Evolutionary conservation across 2,113 vertebrate genomes (phyloP).

Genomic region (Oceanites oceanicus): DNA sequence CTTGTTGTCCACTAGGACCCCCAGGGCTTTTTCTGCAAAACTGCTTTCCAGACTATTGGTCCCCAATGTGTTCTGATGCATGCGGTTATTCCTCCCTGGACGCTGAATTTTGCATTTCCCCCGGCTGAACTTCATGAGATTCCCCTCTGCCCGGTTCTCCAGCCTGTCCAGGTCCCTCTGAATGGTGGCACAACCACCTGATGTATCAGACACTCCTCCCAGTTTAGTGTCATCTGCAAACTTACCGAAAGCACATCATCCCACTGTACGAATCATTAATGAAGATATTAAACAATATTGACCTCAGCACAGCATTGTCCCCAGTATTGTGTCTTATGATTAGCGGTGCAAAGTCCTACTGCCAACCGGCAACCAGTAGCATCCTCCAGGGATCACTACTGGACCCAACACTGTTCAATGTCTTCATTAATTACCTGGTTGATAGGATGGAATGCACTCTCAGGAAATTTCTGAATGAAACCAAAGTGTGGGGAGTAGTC

Average conservation of each 20-base stretch:
- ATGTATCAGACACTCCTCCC: not conserved
- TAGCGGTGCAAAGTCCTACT: not conserved
- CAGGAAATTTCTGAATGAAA: not conserved
- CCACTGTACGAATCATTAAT: not conserved
- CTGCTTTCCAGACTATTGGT: not conserved
- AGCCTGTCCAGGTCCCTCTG: not conserved
- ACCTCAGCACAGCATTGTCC: not conserved
- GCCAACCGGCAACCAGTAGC: not conserved
- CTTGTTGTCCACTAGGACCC: not conserved
- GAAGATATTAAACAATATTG: not conserved
- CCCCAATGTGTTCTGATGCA: not conserved
- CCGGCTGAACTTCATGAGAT: accelerated
- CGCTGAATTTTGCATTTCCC: not conserved
- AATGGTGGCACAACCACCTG: not conserved
- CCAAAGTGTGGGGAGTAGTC: not conserved
- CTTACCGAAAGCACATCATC: not conserved
- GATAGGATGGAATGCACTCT: not conserved
- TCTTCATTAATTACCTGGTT: not conserved
- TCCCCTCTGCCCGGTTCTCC: not conserved
- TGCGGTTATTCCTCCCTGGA: not conserved
- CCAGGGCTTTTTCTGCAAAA: not conserved
- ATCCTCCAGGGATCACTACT: not conserved
- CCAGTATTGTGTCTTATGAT: not conserved
- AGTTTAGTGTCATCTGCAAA: not conserved
- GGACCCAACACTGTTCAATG: not conserved